These are phyloP conservation scores for Cremastinae sp. DNA, from an alignment of 2,888 invertebrate genomes.

Conservation along the genomic window DNA sequence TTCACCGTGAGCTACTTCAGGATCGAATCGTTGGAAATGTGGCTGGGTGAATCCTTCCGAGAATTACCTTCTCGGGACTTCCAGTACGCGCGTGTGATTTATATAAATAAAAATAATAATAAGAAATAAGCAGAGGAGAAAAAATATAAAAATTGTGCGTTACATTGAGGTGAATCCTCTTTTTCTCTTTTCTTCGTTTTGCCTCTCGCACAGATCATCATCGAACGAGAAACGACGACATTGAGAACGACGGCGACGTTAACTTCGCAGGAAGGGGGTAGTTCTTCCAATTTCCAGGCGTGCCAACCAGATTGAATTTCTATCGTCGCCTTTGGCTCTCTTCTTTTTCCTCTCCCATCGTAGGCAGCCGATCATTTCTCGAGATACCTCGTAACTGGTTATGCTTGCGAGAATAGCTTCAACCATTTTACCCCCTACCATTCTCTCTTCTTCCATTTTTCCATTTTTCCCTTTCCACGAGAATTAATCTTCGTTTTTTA, in stretches of 20 bases:
- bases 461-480: conserved; percentile 12
- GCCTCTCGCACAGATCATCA: conserved; percentile 60
- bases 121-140: no score
- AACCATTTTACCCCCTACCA: conserved; percentile 44
- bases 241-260: conserved; percentile 53
- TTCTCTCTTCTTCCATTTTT: conserved; percentile 16
- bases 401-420: conserved; percentile 73
- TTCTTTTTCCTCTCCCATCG: conserved; percentile 41
- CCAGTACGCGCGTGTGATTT: conserved; percentile 51
- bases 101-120: conserved; percentile 30
- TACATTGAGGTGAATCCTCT: conserved; percentile 55
- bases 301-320: conserved; percentile 78
- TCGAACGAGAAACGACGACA: conserved; percentile 55
- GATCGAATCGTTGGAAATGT: conserved; percentile 52
- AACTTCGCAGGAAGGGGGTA: conserved; percentile 66
- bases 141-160: conserved; percentile 32
- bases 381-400: conserved; percentile 75
- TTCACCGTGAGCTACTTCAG: conserved; percentile 14
- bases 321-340: conserved; percentile 69
- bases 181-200: conserved; percentile 30
- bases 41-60: conserved; percentile 66
- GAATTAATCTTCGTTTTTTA: conserved; percentile 9
- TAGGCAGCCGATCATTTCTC: conserved; percentile 73
- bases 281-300: conserved; percentile 76
- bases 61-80: conserved; percentile 73